Base-by-base conservation (phyloP, 2,888 invertebrate species). In the Drosophila merina region DNA sequence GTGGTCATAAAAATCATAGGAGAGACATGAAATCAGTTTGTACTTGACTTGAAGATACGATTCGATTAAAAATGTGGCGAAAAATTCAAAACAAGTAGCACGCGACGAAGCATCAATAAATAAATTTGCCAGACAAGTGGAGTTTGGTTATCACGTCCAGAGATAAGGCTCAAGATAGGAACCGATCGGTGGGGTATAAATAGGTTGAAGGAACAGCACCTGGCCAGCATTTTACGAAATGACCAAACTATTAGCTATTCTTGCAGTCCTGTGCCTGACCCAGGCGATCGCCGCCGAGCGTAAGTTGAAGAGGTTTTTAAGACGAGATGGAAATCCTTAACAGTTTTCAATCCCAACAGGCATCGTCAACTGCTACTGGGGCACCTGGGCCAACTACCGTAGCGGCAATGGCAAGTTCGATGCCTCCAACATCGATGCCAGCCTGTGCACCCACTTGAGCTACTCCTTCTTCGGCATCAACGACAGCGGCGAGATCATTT, bases 381-480 rank as follows among this genome's bases (percentile, higher is more conserved):
- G 86, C 26, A 88, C 86, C 0, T 90, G 89, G 89, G 77, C 88
- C 30, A 64, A 75, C n/a, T 81, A 86, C 50, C 76, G 81, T 1
- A 57, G 49, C 8, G 89, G 85, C 10, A 57, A 75, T 50, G 89
- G 86, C 1, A 75, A 78, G 10, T 89, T 89, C 47, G 74, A 75
- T 20, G 70, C 72, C 0, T 63, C 68, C 36, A 70, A 84, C 54
- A 81, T 89, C 55, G 79, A 89, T 62, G 42, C 83, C 0, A 14
- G 40, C 1, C 44, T 89, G 4, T 89, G 89, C 64, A 89, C 89
- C 0, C 88, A 89, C 58, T n/a, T 89, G 50, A 77, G 79, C 36
- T 89, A 89, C 55, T 64, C 83, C 0, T 89, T 88, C 77, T 86
- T 88, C 31, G 90, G 88, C 28, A 85, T 89, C 10, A 59, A 73